Evolutionary conservation across 2,113 vertebrate genomes (phyloP).

Genomic region (Pardalotus punctatus): DNA sequence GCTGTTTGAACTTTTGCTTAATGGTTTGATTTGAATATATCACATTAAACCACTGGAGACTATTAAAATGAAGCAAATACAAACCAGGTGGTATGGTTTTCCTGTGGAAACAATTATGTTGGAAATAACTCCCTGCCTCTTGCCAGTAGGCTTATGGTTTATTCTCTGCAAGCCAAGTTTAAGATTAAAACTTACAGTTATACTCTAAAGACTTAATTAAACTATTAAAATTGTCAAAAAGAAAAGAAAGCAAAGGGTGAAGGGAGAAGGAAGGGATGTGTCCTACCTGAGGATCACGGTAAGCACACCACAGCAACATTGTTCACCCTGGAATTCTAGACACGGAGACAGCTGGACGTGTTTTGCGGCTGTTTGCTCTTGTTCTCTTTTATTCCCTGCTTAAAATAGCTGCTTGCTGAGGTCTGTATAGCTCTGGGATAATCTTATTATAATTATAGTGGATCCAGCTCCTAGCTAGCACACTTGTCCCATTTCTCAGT

Average conservation of each 20-base stretch:
- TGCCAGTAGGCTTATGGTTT: neutral
- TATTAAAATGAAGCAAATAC: neutral
- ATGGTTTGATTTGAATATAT: neutral
- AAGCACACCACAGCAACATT: neutral
- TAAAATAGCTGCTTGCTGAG: constrained; percentile 11
- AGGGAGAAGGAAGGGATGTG: neutral
- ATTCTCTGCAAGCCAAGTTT: neutral
- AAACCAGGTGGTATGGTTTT: neutral
- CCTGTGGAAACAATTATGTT: neutral
- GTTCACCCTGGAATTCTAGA: neutral
- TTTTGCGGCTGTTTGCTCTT: neutral
- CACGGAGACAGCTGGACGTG: neutral
- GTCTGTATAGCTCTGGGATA: neutral
- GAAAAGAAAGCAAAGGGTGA: neutral
- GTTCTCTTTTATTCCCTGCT: neutral
- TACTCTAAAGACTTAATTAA: neutral
- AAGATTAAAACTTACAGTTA: neutral
- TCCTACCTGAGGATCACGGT: neutral
- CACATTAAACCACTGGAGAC: neutral
- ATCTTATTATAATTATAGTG: neutral
- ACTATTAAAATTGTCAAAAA: neutral
- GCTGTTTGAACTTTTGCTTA: neutral
- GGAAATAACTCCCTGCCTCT: neutral
- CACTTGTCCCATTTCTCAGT: neutral
- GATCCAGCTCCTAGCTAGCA: neutral